phyloP scores from a whole-genome alignment of 2,113 vertebrate genomes.

The Mus spicilegus region DNA sequence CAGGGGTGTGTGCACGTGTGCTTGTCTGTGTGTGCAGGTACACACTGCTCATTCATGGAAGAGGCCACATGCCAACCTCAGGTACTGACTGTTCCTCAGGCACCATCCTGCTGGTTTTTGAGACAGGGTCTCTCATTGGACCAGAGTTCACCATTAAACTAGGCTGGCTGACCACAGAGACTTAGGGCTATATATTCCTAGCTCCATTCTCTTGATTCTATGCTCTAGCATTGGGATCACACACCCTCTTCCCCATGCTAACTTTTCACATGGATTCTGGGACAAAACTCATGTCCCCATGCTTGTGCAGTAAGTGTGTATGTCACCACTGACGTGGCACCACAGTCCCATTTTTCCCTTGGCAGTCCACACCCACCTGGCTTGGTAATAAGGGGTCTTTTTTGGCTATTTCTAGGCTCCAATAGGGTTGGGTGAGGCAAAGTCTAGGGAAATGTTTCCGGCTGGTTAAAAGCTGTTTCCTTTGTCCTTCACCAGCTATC shows the following conservation, averaged over 20 bases:
- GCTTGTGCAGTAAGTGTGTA: background rate
- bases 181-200: too few relatives aligned
- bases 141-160: background rate
- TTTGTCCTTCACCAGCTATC: background rate
- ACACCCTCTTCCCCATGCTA: too few relatives aligned
- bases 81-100: background rate
- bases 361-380: background rate
- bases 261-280: background rate
- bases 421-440: too few relatives aligned
- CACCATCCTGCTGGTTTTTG: background rate
- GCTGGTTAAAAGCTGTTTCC: background rate
- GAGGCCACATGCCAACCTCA: background rate
- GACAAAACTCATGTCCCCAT: background rate
- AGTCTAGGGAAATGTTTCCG: background rate
- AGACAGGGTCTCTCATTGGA: background rate
- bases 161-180: too few relatives aligned
- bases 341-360: background rate
- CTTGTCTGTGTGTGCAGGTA: too few relatives aligned
- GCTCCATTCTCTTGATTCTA: background rate
- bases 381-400: background rate
- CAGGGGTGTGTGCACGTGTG: background rate
- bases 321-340: background rate
- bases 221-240: background rate
- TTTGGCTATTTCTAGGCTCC: background rate
- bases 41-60: background rate